Percentiles rank a stretch among this genome's conserved stretches.
Evolutionary conservation across 2,888 invertebrate genomes (phyloP).

Genomic region (Arenicola marina): DNA sequence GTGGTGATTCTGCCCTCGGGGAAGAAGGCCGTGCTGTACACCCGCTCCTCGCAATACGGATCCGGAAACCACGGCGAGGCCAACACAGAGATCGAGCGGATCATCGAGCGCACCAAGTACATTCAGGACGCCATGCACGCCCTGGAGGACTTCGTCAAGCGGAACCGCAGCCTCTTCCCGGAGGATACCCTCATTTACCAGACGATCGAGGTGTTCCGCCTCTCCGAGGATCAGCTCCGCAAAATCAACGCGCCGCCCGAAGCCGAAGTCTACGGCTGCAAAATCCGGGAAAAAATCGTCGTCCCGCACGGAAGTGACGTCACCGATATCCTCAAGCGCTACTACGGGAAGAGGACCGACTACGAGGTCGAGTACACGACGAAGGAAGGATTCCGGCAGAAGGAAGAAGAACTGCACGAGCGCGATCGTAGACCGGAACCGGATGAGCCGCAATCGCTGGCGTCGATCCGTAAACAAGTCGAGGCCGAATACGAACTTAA

Average conservation of each 20-base stretch:
- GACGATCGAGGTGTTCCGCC: slow-evolving; percentile 21
- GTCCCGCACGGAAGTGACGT: slow-evolving; percentile 32
- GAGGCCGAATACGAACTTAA: slow-evolving; percentile 17
- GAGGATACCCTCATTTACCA: slow-evolving; percentile 34
- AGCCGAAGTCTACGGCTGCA: slow-evolving; percentile 33
- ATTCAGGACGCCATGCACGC: slow-evolving; percentile 28
- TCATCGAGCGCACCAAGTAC: slow-evolving; percentile 22
- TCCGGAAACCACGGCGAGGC: slow-evolving; percentile 19
- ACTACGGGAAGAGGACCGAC: slow-evolving; percentile 12
- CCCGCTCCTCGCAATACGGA: slow-evolving; percentile 7
- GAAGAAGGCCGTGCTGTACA: slow-evolving; percentile 22
- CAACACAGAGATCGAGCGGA: slow-evolving; percentile 25
- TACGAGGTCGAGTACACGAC: neutral
- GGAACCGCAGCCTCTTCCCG: slow-evolving; percentile 33
- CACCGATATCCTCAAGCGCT: slow-evolving; percentile 17
- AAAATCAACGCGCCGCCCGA: slow-evolving; percentile 30
- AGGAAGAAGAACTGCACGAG: neutral
- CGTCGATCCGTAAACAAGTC: slow-evolving; percentile 15
- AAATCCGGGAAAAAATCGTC: slow-evolving; percentile 28
- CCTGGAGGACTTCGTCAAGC: slow-evolving; percentile 35
- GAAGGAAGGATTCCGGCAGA: neutral
- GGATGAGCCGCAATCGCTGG: neutral
- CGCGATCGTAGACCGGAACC: neutral
- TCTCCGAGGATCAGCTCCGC: slow-evolving; percentile 23
- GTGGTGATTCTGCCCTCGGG: slow-evolving; percentile 24